These are phyloP conservation scores for Hippocampus mohnikei DNA, from an alignment of 2,113 vertebrate species.

Conservation along the genomic window DNA sequence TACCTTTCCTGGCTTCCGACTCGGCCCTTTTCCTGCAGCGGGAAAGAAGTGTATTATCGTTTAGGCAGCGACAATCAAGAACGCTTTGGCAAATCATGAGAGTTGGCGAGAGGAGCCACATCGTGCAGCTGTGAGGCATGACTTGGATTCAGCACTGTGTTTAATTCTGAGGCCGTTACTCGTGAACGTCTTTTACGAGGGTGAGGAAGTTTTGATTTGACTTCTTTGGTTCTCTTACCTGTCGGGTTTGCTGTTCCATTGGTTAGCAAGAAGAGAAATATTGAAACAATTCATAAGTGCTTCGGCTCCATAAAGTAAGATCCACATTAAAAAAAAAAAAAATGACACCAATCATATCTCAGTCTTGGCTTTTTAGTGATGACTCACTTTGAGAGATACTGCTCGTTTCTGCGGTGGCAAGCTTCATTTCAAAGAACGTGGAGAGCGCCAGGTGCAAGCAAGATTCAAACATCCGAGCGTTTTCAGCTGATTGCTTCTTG, in stretches of 20 bases:
- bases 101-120: neutral
- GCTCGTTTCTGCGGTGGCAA: conserved; percentile 59
- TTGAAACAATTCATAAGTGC: conserved; percentile 69
- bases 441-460: conserved; percentile 62
- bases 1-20: conserved; percentile 94
- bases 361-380: conserved; percentile 21
- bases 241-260: conserved; percentile 99
- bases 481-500: conserved; percentile 54
- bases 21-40: conserved; percentile 88
- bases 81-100: no score
- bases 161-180: neutral
- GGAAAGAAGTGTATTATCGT: conserved; percentile 14
- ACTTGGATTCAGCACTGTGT: neutral
- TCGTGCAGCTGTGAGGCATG: neutral
- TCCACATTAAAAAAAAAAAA: conserved; percentile 12
- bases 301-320: conserved; percentile 28
- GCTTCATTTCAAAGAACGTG: conserved; percentile 40
- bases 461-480: conserved; percentile 45
- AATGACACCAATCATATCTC: conserved; percentile 42
- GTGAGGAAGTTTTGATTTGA: neutral
- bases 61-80: neutral
- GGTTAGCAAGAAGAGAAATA: conserved; percentile 81
- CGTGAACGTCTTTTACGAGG: neutral
- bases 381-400: neutral
- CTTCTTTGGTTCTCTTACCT: conserved; percentile 81